Evolutionary conservation across 1,140 invertebrate genomes (phyloP).

Genomic region (Mya arenaria): DNA sequence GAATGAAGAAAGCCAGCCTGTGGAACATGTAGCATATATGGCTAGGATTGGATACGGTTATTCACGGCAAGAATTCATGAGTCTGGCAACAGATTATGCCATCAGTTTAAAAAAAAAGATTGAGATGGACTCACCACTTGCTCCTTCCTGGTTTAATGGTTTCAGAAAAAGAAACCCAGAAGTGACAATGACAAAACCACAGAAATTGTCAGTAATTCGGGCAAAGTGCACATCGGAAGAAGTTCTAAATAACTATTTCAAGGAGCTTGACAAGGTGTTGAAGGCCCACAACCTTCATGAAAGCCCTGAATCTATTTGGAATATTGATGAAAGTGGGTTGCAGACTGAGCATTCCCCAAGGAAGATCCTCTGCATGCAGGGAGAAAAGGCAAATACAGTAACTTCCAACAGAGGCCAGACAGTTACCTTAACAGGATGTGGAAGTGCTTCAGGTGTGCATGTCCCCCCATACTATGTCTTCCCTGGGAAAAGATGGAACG

Average conservation of each 20-base stretch:
- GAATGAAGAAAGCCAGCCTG: too few species aligned
- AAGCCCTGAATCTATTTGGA: conserved; percentile 61
- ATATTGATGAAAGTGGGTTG: too few species aligned
- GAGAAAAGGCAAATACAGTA: too few species aligned
- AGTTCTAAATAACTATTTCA: conserved; percentile 19
- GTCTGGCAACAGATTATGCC: conserved; percentile 1
- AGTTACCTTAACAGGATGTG: conserved; percentile 79
- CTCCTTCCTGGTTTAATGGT: conserved; percentile 16
- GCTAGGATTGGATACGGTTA: too few species aligned
- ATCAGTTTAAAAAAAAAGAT: neutral
- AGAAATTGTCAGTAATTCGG: conserved; percentile 6
- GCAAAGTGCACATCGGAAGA: conserved; percentile 29
- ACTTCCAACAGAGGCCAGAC: too few species aligned
- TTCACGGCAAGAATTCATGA: too few species aligned
- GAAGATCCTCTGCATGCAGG: too few species aligned
- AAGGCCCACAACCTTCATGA: conserved; percentile 55
- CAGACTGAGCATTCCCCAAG: too few species aligned
- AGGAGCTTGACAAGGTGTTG: conserved; percentile 30
- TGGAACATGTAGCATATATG: too few species aligned
- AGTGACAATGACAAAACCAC: conserved; percentile 13
- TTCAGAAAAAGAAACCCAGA: conserved; percentile 25
- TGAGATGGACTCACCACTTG: neutral
- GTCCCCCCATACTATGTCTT: conserved; percentile 80
- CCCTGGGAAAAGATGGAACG: conserved; percentile 74
- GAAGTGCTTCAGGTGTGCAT: conserved; percentile 72